Evolutionary conservation across 30 jellyfish, hydroid and myxozoan species (phyloP), one percentile per base, ranked within the genome.

Genomic region (Aurelia aurita): DNA sequence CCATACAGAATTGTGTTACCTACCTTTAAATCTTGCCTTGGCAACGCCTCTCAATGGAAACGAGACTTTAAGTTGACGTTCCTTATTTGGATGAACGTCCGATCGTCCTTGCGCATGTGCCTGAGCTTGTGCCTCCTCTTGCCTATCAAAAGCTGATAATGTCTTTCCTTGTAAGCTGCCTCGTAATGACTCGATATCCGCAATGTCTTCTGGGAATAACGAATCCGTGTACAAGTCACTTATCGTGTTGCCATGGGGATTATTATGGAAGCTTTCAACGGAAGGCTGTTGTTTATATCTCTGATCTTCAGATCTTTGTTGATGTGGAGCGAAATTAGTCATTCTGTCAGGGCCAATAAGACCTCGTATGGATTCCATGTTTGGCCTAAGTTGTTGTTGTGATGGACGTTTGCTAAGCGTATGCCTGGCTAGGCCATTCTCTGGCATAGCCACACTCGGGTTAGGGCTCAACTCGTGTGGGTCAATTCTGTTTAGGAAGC

Each of bases 111-210:
- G 84, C 9, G 89, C 88, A 12, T 29, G 79, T 14, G 84, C 85
- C 45, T 70, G 60, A 13, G 86, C 64, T 16, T 16, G 79, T 15
- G 77, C 84, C 69, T 75, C 90, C 27, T 85, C 89, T 68, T 63
- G 89, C 63, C 89, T 74, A 44, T 92, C 98, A 55, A 34, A 92
- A 10, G 85, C 88, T 34, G 98, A 75, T 29, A 92, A 58, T 21
- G 98, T 92, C 59, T 92, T 85, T 13, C 98, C 98, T 74, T 93
- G 97, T 58, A 93, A 74, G 62, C 97, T 89, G 21, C 98, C 98
- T 39, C 86, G 69, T 26, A 93, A 74, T 28, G 97, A 87, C 79
- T 87, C 96, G 49, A 93, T 87, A 58, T 93, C 98, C 14, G 96
- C 93, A 53, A 80, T 47, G 72, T 93, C 98, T 70, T 93, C 98